Conservation (phyloP, 2,888 invertebrate genomes). For the Drosophila monieri region DNA sequence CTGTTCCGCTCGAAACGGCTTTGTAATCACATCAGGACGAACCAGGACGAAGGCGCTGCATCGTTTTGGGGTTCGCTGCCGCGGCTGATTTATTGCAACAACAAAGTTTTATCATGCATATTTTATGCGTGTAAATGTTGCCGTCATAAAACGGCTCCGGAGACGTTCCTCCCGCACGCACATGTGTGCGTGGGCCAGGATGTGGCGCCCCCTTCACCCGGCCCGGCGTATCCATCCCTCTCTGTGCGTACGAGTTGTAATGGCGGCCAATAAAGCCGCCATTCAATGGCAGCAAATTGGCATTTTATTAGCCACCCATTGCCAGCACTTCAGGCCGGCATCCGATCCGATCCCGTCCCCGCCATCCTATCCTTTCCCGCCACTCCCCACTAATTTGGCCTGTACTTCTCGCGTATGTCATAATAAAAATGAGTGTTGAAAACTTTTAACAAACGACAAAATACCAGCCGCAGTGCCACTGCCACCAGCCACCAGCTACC, state of each 20-base stretch:
- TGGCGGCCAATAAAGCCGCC: slow-evolving; percentile 74
- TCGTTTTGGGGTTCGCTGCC: slow-evolving; percentile 24
- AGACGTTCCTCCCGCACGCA: slow-evolving; percentile 39
- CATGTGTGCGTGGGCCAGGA: slow-evolving; percentile 22
- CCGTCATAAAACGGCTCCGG: slow-evolving; percentile 72
- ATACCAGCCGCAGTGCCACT: slow-evolving; percentile 54
- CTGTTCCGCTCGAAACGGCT: slow-evolving; percentile 71
- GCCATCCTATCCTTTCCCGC: not conserved
- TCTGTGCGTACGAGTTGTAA: slow-evolving; percentile 78
- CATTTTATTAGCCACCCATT: slow-evolving; percentile 69
- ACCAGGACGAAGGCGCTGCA: slow-evolving; percentile 33
- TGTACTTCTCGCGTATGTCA: slow-evolving; percentile 63
- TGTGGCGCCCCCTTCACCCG: slow-evolving; percentile 36
- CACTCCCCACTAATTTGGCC: slow-evolving; percentile 62
- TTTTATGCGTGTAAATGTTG: slow-evolving; percentile 79
- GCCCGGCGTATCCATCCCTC: not conserved
- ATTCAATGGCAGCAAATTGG: slow-evolving; percentile 78
- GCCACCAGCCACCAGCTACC: not conserved
- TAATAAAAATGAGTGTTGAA: slow-evolving; percentile 77
- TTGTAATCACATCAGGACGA: slow-evolving; percentile 72
- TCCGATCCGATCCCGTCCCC: not conserved
- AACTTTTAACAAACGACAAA: slow-evolving; percentile 77
- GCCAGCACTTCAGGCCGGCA: not conserved
- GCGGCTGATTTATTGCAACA: slow-evolving; percentile 76
- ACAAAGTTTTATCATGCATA: slow-evolving; percentile 80